Evolutionary conservation across 1,140 invertebrate species (phyloP), one percentile per base, ranked within the genome.

Genomic region (Grapholita molesta): DNA sequence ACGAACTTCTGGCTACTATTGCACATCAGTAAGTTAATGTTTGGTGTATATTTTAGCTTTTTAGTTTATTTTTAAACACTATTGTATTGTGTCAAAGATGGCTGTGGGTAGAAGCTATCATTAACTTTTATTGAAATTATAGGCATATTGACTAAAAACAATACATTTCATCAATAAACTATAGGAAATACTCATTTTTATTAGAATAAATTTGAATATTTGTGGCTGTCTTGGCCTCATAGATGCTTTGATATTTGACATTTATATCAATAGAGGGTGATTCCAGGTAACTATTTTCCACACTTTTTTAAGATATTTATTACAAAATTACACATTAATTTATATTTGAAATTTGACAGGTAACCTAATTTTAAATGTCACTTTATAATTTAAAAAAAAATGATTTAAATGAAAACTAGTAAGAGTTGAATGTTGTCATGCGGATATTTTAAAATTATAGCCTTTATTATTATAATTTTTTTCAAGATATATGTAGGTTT

Each of bases 1-100:
- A 98, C 93, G 97, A 98, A 86, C 95, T 96, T 86, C 92, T 99
- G 66, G 94, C 95, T 76, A 96, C 96, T 57, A 97, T 99, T 88
- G 96, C 97, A 77, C 95, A 97, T 84, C 95, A 96, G 97, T 98
- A 94, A 94, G 94, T 84, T 75, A 35, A 75, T 71, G 72, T 77
- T 82, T 74, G 55, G 69, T 71, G 66, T 75, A 76, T 74, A 57
- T 74, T 70, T 73, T 75, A 66, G 68, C 71, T 74, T 77, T 52
- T 75, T 81, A 71, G 79, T 84, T 84, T 84, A 86, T 84, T 85
- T 84, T 85, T 82, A 82, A 78, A 83, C 77, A 76, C 71, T 77
- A 70, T 75, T 79, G 68, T 55, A 77, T 71, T 77, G 75, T 80
- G 75, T 82, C 76, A 84, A 88, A 88, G 80, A 86, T 88, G 85